Base-by-base conservation (phyloP, 2,113 vertebrate species). In the Lepisosteus oculatus region DNA sequence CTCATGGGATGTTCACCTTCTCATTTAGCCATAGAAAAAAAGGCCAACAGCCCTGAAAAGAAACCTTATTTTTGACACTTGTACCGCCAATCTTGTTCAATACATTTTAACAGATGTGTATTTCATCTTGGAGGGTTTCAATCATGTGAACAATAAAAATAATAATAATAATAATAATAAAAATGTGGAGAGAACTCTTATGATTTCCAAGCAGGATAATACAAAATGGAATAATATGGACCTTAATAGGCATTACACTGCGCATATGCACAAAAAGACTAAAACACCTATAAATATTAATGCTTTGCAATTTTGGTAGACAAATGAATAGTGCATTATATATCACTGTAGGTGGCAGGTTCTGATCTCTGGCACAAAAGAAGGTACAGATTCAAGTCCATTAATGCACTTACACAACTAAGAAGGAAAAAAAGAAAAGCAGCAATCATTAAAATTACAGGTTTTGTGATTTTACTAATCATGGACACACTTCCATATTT, bases 231-330 rank as follows among this genome's bases (percentile, higher is more conserved):
- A 79, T 79, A 83, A 83, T 17, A 17, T 71, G 88, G 86, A 91
- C 90, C 89, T 87, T 66, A 83, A 51, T 70, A 85, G 79, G 77
- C 83, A 77, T 83, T 77, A 84, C 78, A 82, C 83, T 81, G 80
- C 75, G 68, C 86, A 86, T 85, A 87, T 83, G 87, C 84, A 86
- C 79, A 85, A 70, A 69, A 78, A 85, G 88, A 90, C 88, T 85
- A 90, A 88, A 87, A 83, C 79, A 84, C 75, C 79, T 79, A 88
- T 90, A 84, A 90, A 92, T 90, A 91, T 91, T 88, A 88, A 91
- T 88, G 85, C 63, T 59, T 79, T 78, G 78, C 80, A 87, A 87
- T 88, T 87, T 88, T 77, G 78, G 81, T 81, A 79, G 77, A 82
- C 80, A 87, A 91, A 89, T 80, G 86, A 83, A 82, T 82, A 71